Percentiles rank a stretch among this genome's conserved stretches.
Conservation (phyloP, 30 jellyfish, hydroid and myxozoan species). For the Calvadosia cruxmelitensis region DNA sequence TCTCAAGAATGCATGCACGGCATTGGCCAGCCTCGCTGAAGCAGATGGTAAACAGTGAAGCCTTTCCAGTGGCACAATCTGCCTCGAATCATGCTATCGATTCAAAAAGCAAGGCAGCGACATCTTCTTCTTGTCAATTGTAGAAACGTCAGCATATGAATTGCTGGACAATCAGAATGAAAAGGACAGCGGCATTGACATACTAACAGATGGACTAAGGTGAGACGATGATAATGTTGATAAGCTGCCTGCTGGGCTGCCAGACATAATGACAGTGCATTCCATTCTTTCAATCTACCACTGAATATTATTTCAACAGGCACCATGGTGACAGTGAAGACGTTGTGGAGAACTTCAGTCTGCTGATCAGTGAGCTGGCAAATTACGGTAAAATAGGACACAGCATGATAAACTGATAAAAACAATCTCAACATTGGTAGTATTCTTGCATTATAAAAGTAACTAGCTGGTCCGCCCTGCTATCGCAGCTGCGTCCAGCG, state of each 20-base stretch:
- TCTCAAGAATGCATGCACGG: slow-evolving; percentile 75
- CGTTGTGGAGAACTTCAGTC: slow-evolving; percentile 61
- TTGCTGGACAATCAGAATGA: too few relatives aligned
- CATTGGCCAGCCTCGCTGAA: slow-evolving; percentile 77
- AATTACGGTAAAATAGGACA: slow-evolving; percentile 58
- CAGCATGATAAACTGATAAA: too few relatives aligned
- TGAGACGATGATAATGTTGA: too few relatives aligned
- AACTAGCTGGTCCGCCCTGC: too few relatives aligned
- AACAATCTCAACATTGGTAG: too few relatives aligned
- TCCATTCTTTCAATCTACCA: too few relatives aligned
- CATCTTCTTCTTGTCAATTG: slow-evolving; percentile 2
- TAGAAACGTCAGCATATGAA: slow-evolving; percentile 83
- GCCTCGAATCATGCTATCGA: too few relatives aligned
- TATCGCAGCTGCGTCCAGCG: too few relatives aligned
- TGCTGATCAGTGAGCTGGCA: slow-evolving; percentile 54
- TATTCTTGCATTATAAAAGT: too few relatives aligned
- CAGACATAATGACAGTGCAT: too few relatives aligned
- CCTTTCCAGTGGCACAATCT: too few relatives aligned
- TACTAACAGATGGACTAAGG: slow-evolving; percentile 36
- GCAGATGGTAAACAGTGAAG: slow-evolving; percentile 65
- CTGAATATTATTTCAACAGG: slow-evolving; percentile 16
- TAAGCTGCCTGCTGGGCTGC: too few relatives aligned
- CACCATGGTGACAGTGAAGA: slow-evolving; percentile 53
- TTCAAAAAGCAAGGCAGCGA: not conserved
- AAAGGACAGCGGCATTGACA: slow-evolving; percentile 35